Conservation (phyloP, 2,888 invertebrate species). For the Tanaodytes sp. region DNA sequence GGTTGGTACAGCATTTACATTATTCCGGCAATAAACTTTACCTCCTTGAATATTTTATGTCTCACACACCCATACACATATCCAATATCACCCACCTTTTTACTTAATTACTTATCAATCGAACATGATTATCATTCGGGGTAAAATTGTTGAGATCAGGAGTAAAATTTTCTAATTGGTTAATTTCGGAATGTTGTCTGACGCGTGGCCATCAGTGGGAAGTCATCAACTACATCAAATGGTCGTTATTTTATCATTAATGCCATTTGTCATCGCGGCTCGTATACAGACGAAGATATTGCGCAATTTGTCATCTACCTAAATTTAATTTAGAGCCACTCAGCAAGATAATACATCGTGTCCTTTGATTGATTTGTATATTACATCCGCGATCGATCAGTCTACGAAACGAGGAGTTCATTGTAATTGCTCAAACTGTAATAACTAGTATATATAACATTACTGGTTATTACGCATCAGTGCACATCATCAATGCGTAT, state of each 20-base stretch:
- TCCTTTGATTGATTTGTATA: conserved; percentile 42
- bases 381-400: conserved; percentile 39
- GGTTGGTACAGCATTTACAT: no score
- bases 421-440: conserved; percentile 3
- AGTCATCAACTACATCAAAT: conserved; percentile 19
- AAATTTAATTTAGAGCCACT: conserved; percentile 44
- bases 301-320: conserved; percentile 45
- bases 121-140: no score
- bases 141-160: conserved; percentile 3
- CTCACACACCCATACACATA: no score
- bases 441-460: neutral
- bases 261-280: conserved; percentile 33
- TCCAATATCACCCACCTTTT: no score
- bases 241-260: conserved; percentile 33
- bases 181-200: no score
- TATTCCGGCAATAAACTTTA: no score
- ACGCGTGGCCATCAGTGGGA: no score
- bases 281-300: conserved; percentile 43
- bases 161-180: no score
- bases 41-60: no score
- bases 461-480: no score
- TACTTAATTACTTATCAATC: no score
- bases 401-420: conserved; percentile 23
- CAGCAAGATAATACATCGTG: conserved; percentile 30
- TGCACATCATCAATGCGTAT: no score